A percentile compares a stretch with the other conserved stretches of the same genome.
Conservation (phyloP, 2,888 invertebrate genomes). For the Gari tellinella region DNA sequence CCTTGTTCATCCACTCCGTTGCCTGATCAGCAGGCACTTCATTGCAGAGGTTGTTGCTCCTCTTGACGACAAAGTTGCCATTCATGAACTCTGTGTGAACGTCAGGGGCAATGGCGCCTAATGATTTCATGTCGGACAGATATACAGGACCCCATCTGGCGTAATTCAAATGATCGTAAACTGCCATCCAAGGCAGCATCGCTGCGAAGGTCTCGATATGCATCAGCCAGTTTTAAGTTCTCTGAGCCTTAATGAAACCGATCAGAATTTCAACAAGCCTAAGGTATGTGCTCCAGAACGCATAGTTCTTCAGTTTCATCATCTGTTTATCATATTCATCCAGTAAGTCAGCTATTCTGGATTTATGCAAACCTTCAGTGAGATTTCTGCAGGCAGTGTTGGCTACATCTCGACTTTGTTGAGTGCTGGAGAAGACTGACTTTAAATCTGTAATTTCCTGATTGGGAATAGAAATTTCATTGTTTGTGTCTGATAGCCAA, state of each 20-base stretch:
- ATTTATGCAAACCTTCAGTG: not conserved
- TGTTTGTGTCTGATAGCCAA: not conserved
- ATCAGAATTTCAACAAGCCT: slow-evolving; percentile 12
- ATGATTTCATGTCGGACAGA: slow-evolving; percentile 34
- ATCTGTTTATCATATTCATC: slow-evolving; percentile 7
- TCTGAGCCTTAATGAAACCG: slow-evolving; percentile 34
- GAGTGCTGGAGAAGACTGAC: too few species aligned
- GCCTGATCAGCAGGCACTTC: slow-evolving; percentile 46
- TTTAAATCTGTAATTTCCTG: slow-evolving; percentile 1
- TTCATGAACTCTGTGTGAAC: slow-evolving; percentile 35
- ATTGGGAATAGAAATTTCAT: not conserved
- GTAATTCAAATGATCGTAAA: slow-evolving; percentile 50
- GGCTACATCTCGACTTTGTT: slow-evolving; percentile 2
- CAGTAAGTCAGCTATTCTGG: slow-evolving; percentile 4
- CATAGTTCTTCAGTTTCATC: slow-evolving; percentile 10
- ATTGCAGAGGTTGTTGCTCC: slow-evolving; percentile 36
- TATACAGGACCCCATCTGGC: slow-evolving; percentile 54
- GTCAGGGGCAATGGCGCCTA: slow-evolving; percentile 32
- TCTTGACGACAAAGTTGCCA: slow-evolving; percentile 43
- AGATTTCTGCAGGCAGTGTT: slow-evolving; percentile 1
- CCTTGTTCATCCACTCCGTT: slow-evolving; percentile 43
- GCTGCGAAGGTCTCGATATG: slow-evolving; percentile 39
- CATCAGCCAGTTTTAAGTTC: slow-evolving; percentile 47
- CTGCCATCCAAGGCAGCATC: slow-evolving; percentile 45
- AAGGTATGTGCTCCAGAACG: slow-evolving; percentile 14